Percentiles rank a stretch among this genome's conserved stretches.
These are phyloP conservation scores for Heliconius charithonia DNA, from an alignment of 2,888 invertebrate genomes.

Conservation along the genomic window DNA sequence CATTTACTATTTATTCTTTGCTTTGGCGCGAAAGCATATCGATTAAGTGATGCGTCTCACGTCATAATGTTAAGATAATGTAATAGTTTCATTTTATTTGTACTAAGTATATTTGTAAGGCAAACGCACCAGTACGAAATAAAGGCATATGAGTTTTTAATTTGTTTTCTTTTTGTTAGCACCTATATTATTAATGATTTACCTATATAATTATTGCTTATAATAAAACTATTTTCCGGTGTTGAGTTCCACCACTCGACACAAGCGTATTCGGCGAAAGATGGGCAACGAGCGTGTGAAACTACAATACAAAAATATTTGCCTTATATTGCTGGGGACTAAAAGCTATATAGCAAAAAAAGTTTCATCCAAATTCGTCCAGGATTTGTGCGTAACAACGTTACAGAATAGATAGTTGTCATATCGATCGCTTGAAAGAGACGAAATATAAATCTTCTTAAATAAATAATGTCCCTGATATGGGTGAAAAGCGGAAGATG, in stretches of 20 bases:
- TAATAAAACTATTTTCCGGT: neutral
- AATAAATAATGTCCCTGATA: too few species aligned
- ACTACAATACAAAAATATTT: too few species aligned
- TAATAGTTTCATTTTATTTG: constrained; percentile 61
- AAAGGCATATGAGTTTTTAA: constrained; percentile 83
- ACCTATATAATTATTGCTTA: too few species aligned
- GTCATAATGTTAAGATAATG: constrained; percentile 65
- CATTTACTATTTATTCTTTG: constrained; percentile 57
- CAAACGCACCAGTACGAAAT: constrained; percentile 83
- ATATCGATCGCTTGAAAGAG: too few species aligned
- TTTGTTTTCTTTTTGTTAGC: constrained; percentile 14
- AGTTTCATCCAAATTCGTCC: too few species aligned
- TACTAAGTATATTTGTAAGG: constrained; percentile 79
- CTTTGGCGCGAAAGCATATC: constrained; percentile 75
- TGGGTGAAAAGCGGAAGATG: neutral
- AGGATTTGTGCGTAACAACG: too few species aligned
- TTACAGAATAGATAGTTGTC: too few species aligned
- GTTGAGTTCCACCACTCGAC: neutral
- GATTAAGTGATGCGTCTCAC: constrained; percentile 69
- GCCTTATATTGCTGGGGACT: too few species aligned
- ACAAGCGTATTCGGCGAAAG: neutral
- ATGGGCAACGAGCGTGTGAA: neutral
- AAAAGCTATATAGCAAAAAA: too few species aligned
- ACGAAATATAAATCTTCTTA: too few species aligned
- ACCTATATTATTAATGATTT: neutral